A percentile compares a stretch with the other conserved stretches of the same genome.
Evolutionary conservation across 1,140 invertebrate species (phyloP).

Genomic region (Dryas iulia): DNA sequence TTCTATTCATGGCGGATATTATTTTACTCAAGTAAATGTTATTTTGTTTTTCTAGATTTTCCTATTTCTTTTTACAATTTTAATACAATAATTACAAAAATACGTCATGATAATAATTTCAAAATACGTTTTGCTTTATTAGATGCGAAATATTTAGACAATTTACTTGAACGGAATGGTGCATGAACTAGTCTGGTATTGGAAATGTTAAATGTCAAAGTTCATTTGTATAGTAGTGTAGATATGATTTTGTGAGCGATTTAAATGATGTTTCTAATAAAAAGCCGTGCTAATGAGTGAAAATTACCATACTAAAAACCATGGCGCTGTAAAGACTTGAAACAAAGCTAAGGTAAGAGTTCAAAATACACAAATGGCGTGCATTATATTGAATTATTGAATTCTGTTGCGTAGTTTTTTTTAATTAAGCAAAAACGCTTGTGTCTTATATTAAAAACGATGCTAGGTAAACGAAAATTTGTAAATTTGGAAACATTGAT

Average conservation of each 20-base stretch:
- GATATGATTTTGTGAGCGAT: constrained; percentile 22
- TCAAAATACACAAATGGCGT: background rate
- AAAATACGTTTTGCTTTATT: background rate
- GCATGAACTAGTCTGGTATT: constrained; percentile 50
- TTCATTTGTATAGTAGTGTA: constrained; percentile 46
- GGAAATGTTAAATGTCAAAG: constrained; percentile 62
- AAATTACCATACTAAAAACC: constrained; percentile 1
- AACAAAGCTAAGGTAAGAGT: constrained; percentile 14
- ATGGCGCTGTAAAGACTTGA: background rate
- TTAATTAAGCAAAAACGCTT: constrained; percentile 5
- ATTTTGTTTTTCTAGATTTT: background rate
- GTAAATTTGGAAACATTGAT: background rate
- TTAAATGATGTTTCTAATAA: constrained; percentile 19
- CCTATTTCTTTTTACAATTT: background rate
- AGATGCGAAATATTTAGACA: background rate
- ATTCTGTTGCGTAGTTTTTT: constrained; percentile 30
- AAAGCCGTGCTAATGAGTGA: constrained; percentile 5
- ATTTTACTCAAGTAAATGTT: background rate
- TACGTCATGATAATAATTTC: background rate
- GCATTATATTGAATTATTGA: constrained; percentile 15
- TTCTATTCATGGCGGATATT: constrained; percentile 9
- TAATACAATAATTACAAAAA: background rate
- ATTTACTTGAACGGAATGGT: constrained; percentile 45
- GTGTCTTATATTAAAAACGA: background rate
- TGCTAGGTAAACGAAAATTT: background rate